Evolutionary conservation across 2,888 invertebrate species (phyloP), one percentile per base, ranked within the genome.

Genomic region (Rhimphoctona megacephalus): DNA sequence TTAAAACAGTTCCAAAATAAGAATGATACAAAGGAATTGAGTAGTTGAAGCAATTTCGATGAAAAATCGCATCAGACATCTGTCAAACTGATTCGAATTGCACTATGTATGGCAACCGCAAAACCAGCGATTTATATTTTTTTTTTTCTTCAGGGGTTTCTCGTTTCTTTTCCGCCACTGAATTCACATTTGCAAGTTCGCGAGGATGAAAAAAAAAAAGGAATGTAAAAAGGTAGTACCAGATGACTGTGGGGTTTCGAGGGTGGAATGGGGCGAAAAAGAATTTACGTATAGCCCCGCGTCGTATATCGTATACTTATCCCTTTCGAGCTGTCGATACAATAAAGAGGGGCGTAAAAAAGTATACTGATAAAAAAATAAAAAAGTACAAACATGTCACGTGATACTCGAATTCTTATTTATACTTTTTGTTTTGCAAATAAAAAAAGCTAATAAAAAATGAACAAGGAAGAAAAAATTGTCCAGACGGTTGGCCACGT

Each of bases 401-500:
- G 36, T 19, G n/a, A 33, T 36, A 6, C 66, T 66, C 66, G 36
- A 14, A 57, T 5, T 17, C 14, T 64, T 19, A n/a, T 64, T 64
- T 33, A 19, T 7, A 5, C 19, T 66, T 67, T 67, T 67, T 39
- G 6, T 52, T 36, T 6, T n/a, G n/a, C 14, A 39, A 36, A 14
- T 5, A 66, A 22, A 36, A 39, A 39, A 9, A 49, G 17, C 7
- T 36, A 36, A 33, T 36, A 76, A 67, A 36, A 22, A 78, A 52
- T 5, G 17, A 25, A 9, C 39, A 9, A 39, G 39, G 52, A 52
- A 54, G 70, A 79, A 76, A 81, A 30, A 61, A 76, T 25, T 39
- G 33, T 81, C 54, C 73, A 85, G 81, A 85, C 81, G 72, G 81
- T 72, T 9, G 73, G 14, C 57, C 22, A 52, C 81, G 70, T 49